A percentile compares a stretch with the other conserved stretches of the same genome.
Conservation (phyloP, 30 jellyfish, hydroid and myxozoan species). For the Aurelia aurita complex sp. Pacific region DNA sequence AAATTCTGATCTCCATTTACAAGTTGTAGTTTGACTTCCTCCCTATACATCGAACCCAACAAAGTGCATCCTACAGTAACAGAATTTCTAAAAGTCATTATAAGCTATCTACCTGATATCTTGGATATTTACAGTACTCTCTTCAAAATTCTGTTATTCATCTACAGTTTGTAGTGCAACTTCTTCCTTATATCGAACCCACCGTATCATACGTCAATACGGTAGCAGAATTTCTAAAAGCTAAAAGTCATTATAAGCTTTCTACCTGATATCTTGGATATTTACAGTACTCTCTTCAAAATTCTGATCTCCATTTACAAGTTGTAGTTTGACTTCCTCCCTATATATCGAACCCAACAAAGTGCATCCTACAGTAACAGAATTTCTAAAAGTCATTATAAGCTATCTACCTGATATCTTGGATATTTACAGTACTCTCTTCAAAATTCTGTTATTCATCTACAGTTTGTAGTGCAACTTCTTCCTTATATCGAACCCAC, state of each 20-base stretch:
- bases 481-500: neutral
- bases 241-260: neutral
- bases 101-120: slow-evolving; percentile 24
- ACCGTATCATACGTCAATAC: neutral
- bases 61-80: neutral
- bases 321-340: slow-evolving; percentile 56
- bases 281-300: slow-evolving; percentile 70
- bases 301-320: slow-evolving; percentile 48
- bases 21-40: too few relatives aligned
- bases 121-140: slow-evolving; percentile 61
- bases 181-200: too few relatives aligned
- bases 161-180: slow-evolving; percentile 36
- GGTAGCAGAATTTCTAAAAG: too few relatives aligned
- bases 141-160: slow-evolving; percentile 48
- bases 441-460: slow-evolving; percentile 58
- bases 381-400: too few relatives aligned
- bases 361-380: too few relatives aligned
- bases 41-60: neutral
- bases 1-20: too few relatives aligned
- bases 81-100: too few relatives aligned
- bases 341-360: too few relatives aligned
- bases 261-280: slow-evolving; percentile 58
- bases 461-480: slow-evolving; percentile 50
- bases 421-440: slow-evolving; percentile 68
- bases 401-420: slow-evolving; percentile 45